Percentiles rank a stretch among this genome's conserved stretches.
Conservation (phyloP, 2,888 invertebrate genomes). For the Catocala nupta region DNA sequence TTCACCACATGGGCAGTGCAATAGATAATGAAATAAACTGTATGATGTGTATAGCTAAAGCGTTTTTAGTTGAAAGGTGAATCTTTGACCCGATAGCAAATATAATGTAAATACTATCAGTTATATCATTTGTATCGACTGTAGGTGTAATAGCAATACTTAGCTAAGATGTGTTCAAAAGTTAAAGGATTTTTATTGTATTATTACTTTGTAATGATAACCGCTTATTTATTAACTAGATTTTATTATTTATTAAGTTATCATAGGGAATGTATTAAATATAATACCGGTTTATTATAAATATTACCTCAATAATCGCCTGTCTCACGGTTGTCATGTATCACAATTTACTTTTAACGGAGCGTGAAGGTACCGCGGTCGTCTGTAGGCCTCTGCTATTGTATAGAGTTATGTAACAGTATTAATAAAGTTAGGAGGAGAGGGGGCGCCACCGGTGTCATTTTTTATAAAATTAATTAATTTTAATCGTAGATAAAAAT, state of each 20-base stretch:
- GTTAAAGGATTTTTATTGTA: slow-evolving; percentile 72
- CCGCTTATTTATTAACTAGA: slow-evolving; percentile 79
- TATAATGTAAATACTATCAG: slow-evolving; percentile 77
- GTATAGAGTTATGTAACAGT: slow-evolving; percentile 64
- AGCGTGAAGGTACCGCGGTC: slow-evolving; percentile 26
- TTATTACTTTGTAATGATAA: slow-evolving; percentile 73
- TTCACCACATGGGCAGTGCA: slow-evolving; percentile 47
- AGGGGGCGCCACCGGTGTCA: slow-evolving; percentile 62
- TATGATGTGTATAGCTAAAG: slow-evolving; percentile 69
- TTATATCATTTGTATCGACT: slow-evolving; percentile 73
- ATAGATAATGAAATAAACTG: slow-evolving; percentile 63
- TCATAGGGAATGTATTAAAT: slow-evolving; percentile 64
- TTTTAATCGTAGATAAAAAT: slow-evolving; percentile 52
- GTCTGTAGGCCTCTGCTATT: slow-evolving; percentile 36
- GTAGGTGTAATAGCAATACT: slow-evolving; percentile 80
- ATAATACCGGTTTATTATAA: slow-evolving; percentile 62
- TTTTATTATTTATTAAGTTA: slow-evolving; percentile 80
- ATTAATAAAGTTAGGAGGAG: slow-evolving; percentile 68
- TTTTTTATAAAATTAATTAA: slow-evolving; percentile 53
- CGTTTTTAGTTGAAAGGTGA: slow-evolving; percentile 63
- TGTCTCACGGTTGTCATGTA: slow-evolving; percentile 62
- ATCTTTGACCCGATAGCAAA: slow-evolving; percentile 67
- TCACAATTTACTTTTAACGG: slow-evolving; percentile 56
- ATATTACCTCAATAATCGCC: slow-evolving; percentile 69
- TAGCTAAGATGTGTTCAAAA: slow-evolving; percentile 86